Evolutionary conservation across 37 sponge, comb jelly and placozoan genomes (phyloP).

Genomic region (Oopsacas minuta): DNA sequence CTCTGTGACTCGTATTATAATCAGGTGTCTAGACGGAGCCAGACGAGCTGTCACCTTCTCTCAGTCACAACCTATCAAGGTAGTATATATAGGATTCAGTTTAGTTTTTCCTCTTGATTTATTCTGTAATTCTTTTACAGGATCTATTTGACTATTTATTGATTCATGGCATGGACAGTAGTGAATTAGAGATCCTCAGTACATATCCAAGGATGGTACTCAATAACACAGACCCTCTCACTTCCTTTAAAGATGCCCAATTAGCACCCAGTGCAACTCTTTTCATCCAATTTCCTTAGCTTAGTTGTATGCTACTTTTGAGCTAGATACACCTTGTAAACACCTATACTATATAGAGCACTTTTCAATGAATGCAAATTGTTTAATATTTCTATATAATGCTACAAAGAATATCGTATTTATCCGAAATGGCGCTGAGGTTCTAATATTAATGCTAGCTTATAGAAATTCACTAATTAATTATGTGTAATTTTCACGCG

Average conservation of each 20-base stretch:
- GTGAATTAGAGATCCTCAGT: not conserved
- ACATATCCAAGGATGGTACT: not conserved
- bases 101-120: too few species aligned
- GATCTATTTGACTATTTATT: not conserved
- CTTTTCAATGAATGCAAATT: not conserved
- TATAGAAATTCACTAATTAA: too few species aligned
- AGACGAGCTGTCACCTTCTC: not conserved
- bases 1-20: not conserved
- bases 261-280: constrained; percentile 6
- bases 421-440: too few species aligned
- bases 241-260: not conserved
- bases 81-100: too few species aligned
- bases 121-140: not conserved
- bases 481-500: too few species aligned
- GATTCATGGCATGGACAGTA: not conserved
- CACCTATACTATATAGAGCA: not conserved
- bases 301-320: not conserved
- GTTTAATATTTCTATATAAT: too few species aligned
- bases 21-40: not conserved
- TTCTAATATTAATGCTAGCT: too few species aligned
- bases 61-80: not conserved
- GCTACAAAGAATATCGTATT: too few species aligned
- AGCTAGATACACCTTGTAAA: not conserved
- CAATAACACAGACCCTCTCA: not conserved
- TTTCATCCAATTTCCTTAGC: not conserved